A percentile compares a stretch with the other conserved stretches of the same genome.
Conservation (phyloP, 2,888 invertebrate genomes). For the Conchocele bisecta region DNA sequence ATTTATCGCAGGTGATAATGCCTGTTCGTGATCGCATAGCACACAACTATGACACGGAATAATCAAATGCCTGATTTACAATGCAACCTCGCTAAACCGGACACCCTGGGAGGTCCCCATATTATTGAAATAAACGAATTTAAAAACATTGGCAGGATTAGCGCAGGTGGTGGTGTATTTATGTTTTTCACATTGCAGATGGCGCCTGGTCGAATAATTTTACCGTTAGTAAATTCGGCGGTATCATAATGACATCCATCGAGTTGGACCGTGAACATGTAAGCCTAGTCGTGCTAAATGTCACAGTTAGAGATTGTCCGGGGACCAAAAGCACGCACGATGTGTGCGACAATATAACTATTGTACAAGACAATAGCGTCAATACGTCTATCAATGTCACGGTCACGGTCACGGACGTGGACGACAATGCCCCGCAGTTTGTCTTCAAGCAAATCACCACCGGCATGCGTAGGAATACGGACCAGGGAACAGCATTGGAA, state of each 20-base stretch:
- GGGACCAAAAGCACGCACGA: not conserved
- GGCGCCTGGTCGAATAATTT: slow-evolving; percentile 1
- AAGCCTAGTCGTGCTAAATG: not conserved
- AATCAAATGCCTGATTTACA: no score
- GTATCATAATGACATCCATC: not conserved
- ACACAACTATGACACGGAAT: no score
- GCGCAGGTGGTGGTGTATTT: no score
- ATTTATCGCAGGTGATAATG: no score
- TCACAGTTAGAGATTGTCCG: slow-evolving; percentile 1
- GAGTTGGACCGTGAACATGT: not conserved
- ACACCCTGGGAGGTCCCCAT: no score
- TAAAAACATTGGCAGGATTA: no score
- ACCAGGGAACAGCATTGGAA: slow-evolving; percentile 22
- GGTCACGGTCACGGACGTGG: slow-evolving; percentile 24
- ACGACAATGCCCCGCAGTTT: slow-evolving; percentile 52
- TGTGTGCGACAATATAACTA: not conserved
- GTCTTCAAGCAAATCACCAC: slow-evolving; percentile 19
- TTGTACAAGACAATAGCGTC: not conserved
- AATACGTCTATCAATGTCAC: not conserved
- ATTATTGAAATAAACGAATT: no score
- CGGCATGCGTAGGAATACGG: slow-evolving; percentile 47
- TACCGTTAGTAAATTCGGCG: not conserved
- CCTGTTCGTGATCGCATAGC: no score
- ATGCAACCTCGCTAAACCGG: no score
- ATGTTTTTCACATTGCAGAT: not conserved